Evolutionary conservation across 2,888 invertebrate genomes (phyloP), one percentile per base, ranked within the genome.

Genomic region (Hofmannophila pseudospretella): DNA sequence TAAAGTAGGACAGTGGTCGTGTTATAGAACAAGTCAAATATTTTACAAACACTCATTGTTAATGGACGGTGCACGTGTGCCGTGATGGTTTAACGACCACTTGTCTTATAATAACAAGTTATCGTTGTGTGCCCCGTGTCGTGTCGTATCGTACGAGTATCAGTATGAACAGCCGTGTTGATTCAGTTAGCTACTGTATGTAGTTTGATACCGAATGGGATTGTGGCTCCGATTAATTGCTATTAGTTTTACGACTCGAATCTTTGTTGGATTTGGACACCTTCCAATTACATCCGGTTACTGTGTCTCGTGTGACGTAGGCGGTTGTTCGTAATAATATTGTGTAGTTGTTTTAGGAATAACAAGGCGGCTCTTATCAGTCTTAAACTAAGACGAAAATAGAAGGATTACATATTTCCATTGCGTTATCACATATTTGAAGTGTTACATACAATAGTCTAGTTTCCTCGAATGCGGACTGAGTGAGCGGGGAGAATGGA

Each of bases 11-110:
- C 40, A 33, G 42, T 44, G 44, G 40, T 42, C 40, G 36, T 47
- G 38, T 44, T 47, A 49, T 43, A 60, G 47, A 50, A 53, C 54
- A 58, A 59, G 58, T 65, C 48, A 54, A 64, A 65, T 67, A 67
- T 67, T 65, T 52, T 55, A 59, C 52, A 67, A 68, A 63, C 61
- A 58, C 49, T 54, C 50, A 53, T 63, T 58, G 59, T 61, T 28
- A 37, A 34, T 32, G 27, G 32, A 14, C 25, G 14, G 27, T 16
- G 32, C 39, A 39, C 39, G 39, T 35, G 39, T 39, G 22, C 27
- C 4, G 30, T 30, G 29, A 29, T 30, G 31, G 35, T 16, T 34
- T 25, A 34, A 26, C 34, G 34, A 34, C 29, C 40, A 40, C 40
- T 40, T 40, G 40, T 36, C 40, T 36, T 36, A 11, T 36, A 36